Base-by-base conservation (phyloP, 2,888 invertebrate genomes). In the Sinohyriopsis cumingii region DNA sequence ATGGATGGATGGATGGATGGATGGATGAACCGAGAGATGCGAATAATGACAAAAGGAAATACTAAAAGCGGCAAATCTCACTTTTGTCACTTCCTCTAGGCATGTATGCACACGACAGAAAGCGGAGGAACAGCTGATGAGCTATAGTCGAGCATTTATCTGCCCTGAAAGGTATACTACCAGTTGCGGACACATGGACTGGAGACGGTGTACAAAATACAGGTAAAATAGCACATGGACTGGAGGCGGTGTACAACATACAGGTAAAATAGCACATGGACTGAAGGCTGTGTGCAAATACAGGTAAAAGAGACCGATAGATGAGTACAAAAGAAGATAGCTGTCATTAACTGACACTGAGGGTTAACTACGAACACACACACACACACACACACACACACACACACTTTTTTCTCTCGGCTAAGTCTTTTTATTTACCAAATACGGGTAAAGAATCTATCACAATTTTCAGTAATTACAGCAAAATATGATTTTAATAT, bases 111-210 rank as follows among this genome's bases (percentile, higher is more conserved):
- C 65, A n/a, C 70, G 77, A 60, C 76, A 76, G 54, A 70, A 65
- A 59, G 75, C 75, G 3, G 77, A 79, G 63, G 77, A 71, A 4
- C 77, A 76, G 54, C 45, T 73, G 65, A 71, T 70, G 33, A 73
- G 76, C 12, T 79, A 77, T 67, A 76, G 77, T 59, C 72, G 76
- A 57, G 78, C 78, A 2, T 80, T 77, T 56, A 68, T 80, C 9
- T 80, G 78, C 66, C 80, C 78, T 53, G 78, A 80, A 57, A 66
- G 80, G 55, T 78, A 80, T 59, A 80, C 80, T 18, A 80, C 80
- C 25, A 75, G 78, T 3, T 80, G 80, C 67, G 80, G 78, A 9
- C 78, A 77, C 60, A 69, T 80, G 4, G 80, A 80, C 66, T 80
- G 80, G 80, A 73, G 80, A 28, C 65, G 80, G 45, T 80, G 78